Conservation (phyloP, 2,113 vertebrate genomes). For the Isichthys henryi region DNA sequence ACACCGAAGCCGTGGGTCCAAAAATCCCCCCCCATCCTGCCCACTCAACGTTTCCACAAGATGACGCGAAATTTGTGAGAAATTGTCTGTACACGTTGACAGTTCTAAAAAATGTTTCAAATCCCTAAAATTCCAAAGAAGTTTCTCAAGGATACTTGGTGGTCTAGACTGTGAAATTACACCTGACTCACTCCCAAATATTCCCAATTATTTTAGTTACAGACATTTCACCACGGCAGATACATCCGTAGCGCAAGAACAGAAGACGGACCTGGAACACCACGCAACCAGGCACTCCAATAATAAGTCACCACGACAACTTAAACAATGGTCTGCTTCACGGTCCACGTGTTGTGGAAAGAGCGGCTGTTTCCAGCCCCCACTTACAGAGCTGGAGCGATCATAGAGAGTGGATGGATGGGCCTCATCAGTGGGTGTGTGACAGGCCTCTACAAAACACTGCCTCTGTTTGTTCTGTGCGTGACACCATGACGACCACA, state of each 20-base stretch:
- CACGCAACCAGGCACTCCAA: neutral
- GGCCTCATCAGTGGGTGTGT: neutral
- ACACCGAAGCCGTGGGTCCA: neutral
- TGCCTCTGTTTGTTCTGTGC: neutral
- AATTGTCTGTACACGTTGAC: neutral
- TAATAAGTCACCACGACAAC: neutral
- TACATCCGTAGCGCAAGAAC: neutral
- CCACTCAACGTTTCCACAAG: neutral
- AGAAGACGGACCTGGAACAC: neutral
- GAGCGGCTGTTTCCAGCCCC: neutral
- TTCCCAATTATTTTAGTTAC: neutral
- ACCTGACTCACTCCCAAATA: neutral
- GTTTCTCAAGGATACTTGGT: neutral
- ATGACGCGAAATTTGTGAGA: neutral
- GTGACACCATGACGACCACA: slow-evolving; percentile 4
- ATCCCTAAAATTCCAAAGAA: neutral
- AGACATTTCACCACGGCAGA: neutral
- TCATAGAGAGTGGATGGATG: neutral
- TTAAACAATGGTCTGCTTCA: neutral
- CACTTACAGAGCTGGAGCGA: neutral
- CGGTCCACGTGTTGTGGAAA: no score
- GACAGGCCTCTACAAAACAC: neutral
- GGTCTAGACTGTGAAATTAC: neutral
- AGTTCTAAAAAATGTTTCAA: neutral
- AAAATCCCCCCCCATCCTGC: neutral